Evolutionary conservation across 1,140 invertebrate genomes (phyloP), one percentile per base, ranked within the genome.

Genomic region (Caenorhabditis elegans): DNA sequence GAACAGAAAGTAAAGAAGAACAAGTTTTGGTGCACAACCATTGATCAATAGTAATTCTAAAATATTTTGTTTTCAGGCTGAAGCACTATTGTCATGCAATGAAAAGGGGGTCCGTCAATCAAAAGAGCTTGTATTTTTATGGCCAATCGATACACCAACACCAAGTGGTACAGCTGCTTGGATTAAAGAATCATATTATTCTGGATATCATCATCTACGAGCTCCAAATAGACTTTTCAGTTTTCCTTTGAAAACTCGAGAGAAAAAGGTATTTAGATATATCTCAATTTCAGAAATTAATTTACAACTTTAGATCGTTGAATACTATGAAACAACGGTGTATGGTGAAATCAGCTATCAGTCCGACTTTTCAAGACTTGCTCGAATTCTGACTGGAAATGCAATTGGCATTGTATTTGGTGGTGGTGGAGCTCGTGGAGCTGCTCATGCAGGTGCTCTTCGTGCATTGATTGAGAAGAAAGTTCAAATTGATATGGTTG

Each of bases 181-280:
- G 98, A 91, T 99, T 0, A 98, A 99, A 91, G 92, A 97, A 55
- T 93, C 93, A 6, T 99, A 97, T 97, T 95, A 98, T 60, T 96
- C 95, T 48, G 96, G 95, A 85, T 96, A 99, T 92, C 96, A 99
- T 92, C 98, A 99, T 90, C 94, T 99, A 85, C 93, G 95, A 39
- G 98, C 96, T 90, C 94, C 95, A 1, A 95, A 97, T 88, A 92
- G 96, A 85, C 96, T 99, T 93, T 88, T 84, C 46, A 26, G 86
- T 31, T 87, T 87, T 79, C 77, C 85, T 22, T 39, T 60, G 17
- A 85, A 79, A 28, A 75, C 53, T 11, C 4, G 22, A 11, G 60
- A 81, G 24, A 39, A 11, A 10, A 70, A 70, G 28, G 53, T 60
- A n/a, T 11, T 26, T 43, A 43, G n/a, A n/a, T n/a, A n/a, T n/a